Conservation (phyloP, 1,140 invertebrate genomes). For the Cydia fagiglandana region DNA sequence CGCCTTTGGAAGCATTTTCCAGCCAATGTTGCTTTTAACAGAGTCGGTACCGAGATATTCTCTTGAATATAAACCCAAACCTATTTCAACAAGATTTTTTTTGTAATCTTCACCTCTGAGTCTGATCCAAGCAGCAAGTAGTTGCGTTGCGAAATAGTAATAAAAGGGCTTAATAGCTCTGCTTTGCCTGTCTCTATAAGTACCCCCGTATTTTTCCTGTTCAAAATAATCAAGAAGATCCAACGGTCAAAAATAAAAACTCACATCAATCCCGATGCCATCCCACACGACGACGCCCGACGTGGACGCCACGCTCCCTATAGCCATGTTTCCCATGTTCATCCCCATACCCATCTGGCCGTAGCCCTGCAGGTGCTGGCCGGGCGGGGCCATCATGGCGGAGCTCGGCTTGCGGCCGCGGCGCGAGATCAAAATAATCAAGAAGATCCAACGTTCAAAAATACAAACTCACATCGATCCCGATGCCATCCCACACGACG, state of each 20-base stretch:
- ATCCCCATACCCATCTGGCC: constrained; percentile 21
- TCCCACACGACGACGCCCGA: constrained; percentile 61
- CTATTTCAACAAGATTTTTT: no score
- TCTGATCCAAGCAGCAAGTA: no score
- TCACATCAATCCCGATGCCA: constrained; percentile 64
- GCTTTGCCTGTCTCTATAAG: no score
- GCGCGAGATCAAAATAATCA: constrained; percentile 93
- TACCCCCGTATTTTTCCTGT: no score
- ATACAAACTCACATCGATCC: constrained; percentile 56
- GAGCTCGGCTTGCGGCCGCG: constrained; percentile 86
- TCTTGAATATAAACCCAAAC: no score
- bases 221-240: background rate
- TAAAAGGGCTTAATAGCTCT: no score
- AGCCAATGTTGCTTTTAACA: no score
- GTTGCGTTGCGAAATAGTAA: no score
- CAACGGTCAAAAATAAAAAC: constrained; percentile 22
- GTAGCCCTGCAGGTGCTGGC: constrained; percentile 15
- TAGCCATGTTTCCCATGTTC: constrained; percentile 47
- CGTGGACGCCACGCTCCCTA: constrained; percentile 51
- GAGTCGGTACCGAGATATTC: no score
- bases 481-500: constrained; percentile 61
- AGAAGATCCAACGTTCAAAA: background rate
- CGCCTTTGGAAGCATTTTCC: no score
- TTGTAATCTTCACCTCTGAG: no score
- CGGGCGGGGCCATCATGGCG: constrained; percentile 37